Conservation (phyloP, 2,888 invertebrate genomes). For the Tiliacea aurago region DNA sequence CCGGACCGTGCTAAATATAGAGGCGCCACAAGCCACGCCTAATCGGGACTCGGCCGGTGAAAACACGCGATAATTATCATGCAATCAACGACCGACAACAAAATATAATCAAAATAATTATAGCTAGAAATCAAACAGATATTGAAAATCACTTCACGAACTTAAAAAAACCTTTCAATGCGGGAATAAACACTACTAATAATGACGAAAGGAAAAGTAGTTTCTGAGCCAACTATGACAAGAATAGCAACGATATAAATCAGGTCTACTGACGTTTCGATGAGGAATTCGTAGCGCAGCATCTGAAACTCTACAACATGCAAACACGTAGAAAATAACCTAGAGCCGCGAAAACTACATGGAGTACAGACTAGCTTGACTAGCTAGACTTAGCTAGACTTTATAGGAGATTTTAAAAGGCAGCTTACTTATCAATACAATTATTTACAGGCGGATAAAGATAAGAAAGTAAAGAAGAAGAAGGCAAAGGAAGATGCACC, state of each 20-base stretch:
- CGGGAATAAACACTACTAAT: background rate
- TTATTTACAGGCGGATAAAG: constrained; percentile 95
- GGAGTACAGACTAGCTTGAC: constrained; percentile 50
- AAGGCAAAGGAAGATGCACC: constrained; percentile 93
- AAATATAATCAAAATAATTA: background rate
- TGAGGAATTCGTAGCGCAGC: background rate
- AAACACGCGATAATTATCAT: constrained; percentile 62
- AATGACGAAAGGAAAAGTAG: constrained; percentile 10
- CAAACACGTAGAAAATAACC: background rate
- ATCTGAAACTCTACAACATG: background rate
- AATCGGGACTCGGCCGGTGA: constrained; percentile 73
- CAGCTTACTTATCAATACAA: constrained; percentile 21
- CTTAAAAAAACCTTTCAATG: background rate
- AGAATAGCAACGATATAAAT: constrained; percentile 20
- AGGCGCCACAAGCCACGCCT: constrained; percentile 76
- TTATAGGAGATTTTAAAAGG: background rate
- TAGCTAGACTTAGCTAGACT: constrained; percentile 55
- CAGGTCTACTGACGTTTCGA: background rate
- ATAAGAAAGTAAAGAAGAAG: constrained; percentile 97
- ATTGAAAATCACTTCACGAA: constrained; percentile 36
- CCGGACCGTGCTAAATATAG: constrained; percentile 81
- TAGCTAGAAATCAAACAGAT: background rate
- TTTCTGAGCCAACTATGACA: background rate
- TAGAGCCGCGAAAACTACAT: background rate
- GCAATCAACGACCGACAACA: constrained; percentile 23